These are phyloP conservation scores for Apostichopus japonicus DNA, from an alignment of 35 echinoderm and acorn worm genomes.

Conservation along the genomic window DNA sequence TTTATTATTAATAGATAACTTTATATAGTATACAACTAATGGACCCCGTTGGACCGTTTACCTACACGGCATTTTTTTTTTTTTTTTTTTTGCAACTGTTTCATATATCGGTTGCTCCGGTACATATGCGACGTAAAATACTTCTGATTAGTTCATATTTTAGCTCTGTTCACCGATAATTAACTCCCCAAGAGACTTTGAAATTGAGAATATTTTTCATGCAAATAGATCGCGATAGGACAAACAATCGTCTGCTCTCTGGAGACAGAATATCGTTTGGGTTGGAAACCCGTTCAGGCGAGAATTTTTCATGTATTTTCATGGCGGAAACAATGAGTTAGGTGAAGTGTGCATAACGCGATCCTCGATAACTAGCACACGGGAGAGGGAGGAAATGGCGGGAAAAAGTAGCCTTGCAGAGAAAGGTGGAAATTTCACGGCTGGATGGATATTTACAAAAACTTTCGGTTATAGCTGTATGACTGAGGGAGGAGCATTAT, in stretches of 20 bases:
- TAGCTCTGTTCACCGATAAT: slow-evolving; percentile 34
- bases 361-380: slow-evolving; percentile 46
- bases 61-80: neutral
- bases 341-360: slow-evolving; percentile 25
- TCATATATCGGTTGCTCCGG: neutral
- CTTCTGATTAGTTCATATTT: slow-evolving; percentile 26
- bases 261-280: slow-evolving; percentile 42
- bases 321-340: slow-evolving; percentile 7
- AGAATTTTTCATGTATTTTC: slow-evolving; percentile 40
- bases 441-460: slow-evolving; percentile 23
- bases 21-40: slow-evolving; percentile 6
- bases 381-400: slow-evolving; percentile 24
- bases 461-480: neutral
- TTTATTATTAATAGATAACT: slow-evolving; percentile 17
- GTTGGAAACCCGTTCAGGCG: slow-evolving; percentile 25
- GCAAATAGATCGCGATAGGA: slow-evolving; percentile 13
- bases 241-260: slow-evolving; percentile 47
- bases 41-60: slow-evolving; percentile 16
- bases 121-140: neutral
- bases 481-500: neutral
- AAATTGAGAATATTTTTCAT: slow-evolving; percentile 30
- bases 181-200: slow-evolving; percentile 12
- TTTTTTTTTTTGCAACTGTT: slow-evolving; percentile 1
- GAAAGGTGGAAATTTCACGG: slow-evolving; percentile 20
- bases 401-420: slow-evolving; percentile 42